These are phyloP conservation scores for Andrena cerasifolii DNA, from an alignment of 1,140 invertebrate genomes.

Conservation along the genomic window DNA sequence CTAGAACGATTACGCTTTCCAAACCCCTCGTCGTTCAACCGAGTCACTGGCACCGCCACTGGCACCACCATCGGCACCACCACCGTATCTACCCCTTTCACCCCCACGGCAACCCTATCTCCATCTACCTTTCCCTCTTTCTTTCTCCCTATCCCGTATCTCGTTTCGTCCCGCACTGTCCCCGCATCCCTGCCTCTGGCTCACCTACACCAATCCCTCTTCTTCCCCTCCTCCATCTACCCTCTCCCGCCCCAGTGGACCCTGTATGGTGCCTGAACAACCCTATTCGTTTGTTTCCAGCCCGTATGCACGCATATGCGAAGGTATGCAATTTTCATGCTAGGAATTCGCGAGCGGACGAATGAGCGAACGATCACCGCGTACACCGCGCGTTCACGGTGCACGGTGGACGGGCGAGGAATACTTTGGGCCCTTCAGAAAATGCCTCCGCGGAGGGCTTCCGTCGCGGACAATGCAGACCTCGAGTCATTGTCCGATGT, in stretches of 20 bases:
- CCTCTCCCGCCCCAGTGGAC: slow-evolving; percentile 45
- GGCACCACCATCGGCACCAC: slow-evolving; percentile 52
- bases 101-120: slow-evolving; percentile 13
- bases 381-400: slow-evolving; percentile 31
- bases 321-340: slow-evolving; percentile 68
- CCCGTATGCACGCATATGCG: slow-evolving; percentile 49
- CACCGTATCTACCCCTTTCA: slow-evolving; percentile 53
- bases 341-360: slow-evolving; percentile 56
- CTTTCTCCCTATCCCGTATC: slow-evolving; percentile 28
- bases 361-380: slow-evolving; percentile 1
- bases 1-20: slow-evolving; percentile 72
- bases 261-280: slow-evolving; percentile 59
- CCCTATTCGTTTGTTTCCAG: slow-evolving; percentile 70
- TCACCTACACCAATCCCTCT: not conserved
- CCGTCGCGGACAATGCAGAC: not conserved
- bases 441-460: not conserved
- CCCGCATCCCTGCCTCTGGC: not conserved
- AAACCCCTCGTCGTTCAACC: slow-evolving; percentile 63
- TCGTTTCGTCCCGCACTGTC: slow-evolving; percentile 11
- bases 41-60: slow-evolving; percentile 63
- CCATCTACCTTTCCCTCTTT: slow-evolving; percentile 47
- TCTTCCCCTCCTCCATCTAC: slow-evolving; percentile 4
- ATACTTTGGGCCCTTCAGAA: not conserved
- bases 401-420: too few species aligned
- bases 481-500: too few species aligned